Conservation (phyloP, 2,888 invertebrate genomes). For the Eristalis tenax region DNA sequence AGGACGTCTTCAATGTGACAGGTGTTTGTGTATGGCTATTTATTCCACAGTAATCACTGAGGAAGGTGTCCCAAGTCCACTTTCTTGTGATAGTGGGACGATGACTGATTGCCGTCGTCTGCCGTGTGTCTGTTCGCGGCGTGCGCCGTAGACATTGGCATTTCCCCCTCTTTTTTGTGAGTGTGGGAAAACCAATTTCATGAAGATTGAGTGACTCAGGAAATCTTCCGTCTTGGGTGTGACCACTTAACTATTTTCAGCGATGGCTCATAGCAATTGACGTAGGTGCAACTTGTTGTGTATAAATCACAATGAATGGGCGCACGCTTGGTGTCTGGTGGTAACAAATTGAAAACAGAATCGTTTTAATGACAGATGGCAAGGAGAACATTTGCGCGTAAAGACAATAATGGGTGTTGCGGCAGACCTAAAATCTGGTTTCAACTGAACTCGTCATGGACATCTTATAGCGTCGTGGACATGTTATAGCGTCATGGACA, state of each 20-base stretch:
- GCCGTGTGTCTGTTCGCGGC: not conserved
- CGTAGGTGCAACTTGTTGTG: constrained; percentile 14
- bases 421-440: too few species aligned
- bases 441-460: too few species aligned
- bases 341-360: too few species aligned
- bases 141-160: not conserved
- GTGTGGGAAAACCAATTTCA: not conserved
- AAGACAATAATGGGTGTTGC: too few species aligned
- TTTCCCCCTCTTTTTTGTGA: not conserved
- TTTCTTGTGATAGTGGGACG: not conserved
- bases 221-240: not conserved
- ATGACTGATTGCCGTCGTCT: not conserved
- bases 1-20: not conserved
- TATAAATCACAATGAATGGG: not conserved
- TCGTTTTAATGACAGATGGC: too few species aligned
- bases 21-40: not conserved
- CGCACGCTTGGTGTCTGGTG: not conserved
- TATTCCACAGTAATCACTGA: not conserved
- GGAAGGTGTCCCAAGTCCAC: not conserved
- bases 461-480: too few species aligned
- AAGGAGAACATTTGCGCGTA: too few species aligned
- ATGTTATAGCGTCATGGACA: too few species aligned
- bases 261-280: not conserved
- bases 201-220: not conserved
- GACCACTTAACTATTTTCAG: constrained; percentile 11